Base-by-base conservation (phyloP, 1,140 invertebrate genomes). In the Caenorhabditis tropicalis region DNA sequence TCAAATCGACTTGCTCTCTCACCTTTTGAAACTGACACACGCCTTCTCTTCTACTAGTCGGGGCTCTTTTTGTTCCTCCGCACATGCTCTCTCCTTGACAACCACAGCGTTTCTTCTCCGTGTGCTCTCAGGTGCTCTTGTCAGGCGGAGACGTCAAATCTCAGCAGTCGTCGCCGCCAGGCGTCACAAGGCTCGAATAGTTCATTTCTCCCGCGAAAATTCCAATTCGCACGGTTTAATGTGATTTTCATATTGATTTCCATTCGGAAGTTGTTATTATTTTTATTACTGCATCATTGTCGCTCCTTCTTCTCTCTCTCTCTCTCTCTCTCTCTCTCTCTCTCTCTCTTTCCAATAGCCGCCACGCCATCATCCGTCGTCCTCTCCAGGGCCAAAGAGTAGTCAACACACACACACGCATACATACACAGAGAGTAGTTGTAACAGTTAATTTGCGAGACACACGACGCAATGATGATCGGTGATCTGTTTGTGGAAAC, bases 371-470 rank as follows among this genome's bases (percentile, higher is more conserved):
- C 16, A 7, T 7, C n/a, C 21, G 19, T 51, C 15, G 12, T n/a
- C 21, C 16, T 51, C 12, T 51, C 49, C n/a, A 27, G 9, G 7
- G 53, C 3, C 53, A 27, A 24, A 27, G 29, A 9, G 12, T 24
- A 56, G 53, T 27, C 53, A 24, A 21, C 21, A 56, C 21, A 56
- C 10, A 21, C 53, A 58, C 53, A n/a, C n/a, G n/a, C n/a, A n/a
- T n/a, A n/a, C n/a, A n/a, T n/a, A n/a, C n/a, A n/a, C n/a, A n/a
- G n/a, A n/a, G n/a, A 74, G 65, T 74, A 46, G 65, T 74, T 74
- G 65, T 74, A 74, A 74, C 65, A 74, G 65, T 74, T 74, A 74
- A 74, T 74, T 74, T 74, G 65, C 36, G 65, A 74, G 36, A 43
- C 53, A 43, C 5, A 43, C 39, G 39, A 43, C 39, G 39, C 5